phyloP scores from a whole-genome alignment of 2,113 vertebrate genomes.

The Saimiri boliviensis region DNA sequence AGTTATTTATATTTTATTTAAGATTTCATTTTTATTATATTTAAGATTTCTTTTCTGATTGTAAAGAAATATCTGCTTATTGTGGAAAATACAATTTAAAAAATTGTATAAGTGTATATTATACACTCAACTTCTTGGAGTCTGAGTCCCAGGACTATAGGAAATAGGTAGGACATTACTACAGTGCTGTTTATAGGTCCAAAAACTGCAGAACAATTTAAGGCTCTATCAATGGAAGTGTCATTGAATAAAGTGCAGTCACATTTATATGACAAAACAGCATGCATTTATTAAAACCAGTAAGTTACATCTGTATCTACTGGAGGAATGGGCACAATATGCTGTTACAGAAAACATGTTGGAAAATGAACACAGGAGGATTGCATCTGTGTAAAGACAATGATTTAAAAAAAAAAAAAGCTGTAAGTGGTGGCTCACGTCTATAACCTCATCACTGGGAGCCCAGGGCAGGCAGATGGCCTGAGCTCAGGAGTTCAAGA shows the following conservation, averaged over 20 bases:
- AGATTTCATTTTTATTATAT: not conserved
- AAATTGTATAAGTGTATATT: not conserved
- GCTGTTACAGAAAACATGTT: not conserved
- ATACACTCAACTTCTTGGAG: not conserved
- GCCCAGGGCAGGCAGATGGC: too few species aligned
- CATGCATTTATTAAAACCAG: not conserved
- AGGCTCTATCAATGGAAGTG: not conserved
- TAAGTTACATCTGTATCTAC: not conserved
- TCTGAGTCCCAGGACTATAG: not conserved
- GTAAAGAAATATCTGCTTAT: not conserved
- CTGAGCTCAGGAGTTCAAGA: too few species aligned
- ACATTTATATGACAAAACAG: not conserved
- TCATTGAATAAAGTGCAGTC: not conserved
- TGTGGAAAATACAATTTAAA: not conserved
- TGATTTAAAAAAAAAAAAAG: not conserved
- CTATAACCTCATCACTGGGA: too few species aligned
- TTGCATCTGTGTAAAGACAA: not conserved
- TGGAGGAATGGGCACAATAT: fast-evolving
- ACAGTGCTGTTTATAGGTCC: not conserved
- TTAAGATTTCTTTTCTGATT: not conserved
- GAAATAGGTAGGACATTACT: not conserved
- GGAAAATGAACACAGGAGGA: not conserved
- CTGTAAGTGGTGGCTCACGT: too few species aligned
- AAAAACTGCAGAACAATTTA: not conserved
- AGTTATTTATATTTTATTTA: not conserved